phyloP scores from a whole-genome alignment of 2,113 vertebrate genomes.

The Chamaetylas fuelleborni region DNA sequence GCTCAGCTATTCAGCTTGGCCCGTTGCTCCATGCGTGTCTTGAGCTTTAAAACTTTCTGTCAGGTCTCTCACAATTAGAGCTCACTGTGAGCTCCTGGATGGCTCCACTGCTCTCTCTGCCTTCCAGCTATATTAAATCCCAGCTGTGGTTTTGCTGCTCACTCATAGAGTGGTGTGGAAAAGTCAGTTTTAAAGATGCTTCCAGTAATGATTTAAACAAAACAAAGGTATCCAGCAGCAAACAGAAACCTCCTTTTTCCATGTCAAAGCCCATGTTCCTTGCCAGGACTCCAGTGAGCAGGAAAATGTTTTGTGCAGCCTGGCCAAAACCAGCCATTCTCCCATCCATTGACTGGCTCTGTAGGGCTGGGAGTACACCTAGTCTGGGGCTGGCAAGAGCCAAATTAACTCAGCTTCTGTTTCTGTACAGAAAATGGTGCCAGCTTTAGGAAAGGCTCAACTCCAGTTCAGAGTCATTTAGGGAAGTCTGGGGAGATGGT shows the following conservation, averaged over 20 bases:
- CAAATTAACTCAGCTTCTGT: background rate
- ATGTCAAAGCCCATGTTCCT: rapidly evolving
- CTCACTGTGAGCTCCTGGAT: slow-evolving; percentile 26
- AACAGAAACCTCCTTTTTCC: background rate
- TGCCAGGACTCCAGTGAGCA: background rate
- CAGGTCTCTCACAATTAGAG: background rate
- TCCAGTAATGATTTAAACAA: slow-evolving; percentile 23
- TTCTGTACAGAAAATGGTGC: background rate
- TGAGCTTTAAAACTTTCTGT: slow-evolving; percentile 63
- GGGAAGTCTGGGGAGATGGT: background rate
- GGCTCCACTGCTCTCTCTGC: background rate
- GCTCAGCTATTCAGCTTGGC: slow-evolving; percentile 51
- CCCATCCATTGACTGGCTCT: background rate
- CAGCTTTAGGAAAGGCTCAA: background rate
- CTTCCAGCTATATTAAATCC: slow-evolving; percentile 45
- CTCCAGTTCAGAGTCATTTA: background rate
- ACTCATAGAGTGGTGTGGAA: background rate
- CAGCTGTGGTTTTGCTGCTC: slow-evolving; percentile 12
- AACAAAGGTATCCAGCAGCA: background rate
- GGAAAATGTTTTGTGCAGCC: background rate
- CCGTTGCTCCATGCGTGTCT: slow-evolving; percentile 26
- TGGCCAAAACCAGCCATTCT: background rate
- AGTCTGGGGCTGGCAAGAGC: background rate
- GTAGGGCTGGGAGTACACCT: background rate
- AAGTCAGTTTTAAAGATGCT: slow-evolving; percentile 4